phyloP scores from a whole-genome alignment of 2,888 invertebrate species.

The Lissonota sp. region DNA sequence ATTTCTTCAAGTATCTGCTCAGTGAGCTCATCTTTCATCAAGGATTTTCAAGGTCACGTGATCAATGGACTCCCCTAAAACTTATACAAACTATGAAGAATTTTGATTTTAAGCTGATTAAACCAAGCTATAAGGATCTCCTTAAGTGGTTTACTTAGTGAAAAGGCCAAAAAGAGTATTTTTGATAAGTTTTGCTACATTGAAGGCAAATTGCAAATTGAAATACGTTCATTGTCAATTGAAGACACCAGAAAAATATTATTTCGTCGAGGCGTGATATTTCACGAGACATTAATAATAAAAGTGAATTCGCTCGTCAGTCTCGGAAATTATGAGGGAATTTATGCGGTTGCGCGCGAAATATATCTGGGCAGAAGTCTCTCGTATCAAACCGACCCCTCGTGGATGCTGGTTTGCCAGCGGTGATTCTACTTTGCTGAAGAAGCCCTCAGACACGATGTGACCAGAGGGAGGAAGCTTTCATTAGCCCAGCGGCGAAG shows the following conservation, averaged over 20 bases:
- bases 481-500: constrained; percentile 52
- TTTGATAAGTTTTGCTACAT: no score
- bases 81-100: no score
- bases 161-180: no score
- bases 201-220: background rate
- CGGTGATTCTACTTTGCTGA: background rate
- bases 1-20: constrained; percentile 66
- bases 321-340: constrained; percentile 40
- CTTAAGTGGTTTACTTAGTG: no score
- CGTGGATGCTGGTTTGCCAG: constrained; percentile 11
- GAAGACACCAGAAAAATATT: constrained; percentile 39
- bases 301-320: constrained; percentile 39
- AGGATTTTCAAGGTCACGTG: no score
- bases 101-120: no score
- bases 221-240: background rate
- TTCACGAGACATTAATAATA: constrained; percentile 59
- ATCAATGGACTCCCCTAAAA: no score
- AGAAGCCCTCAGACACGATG: constrained; percentile 2
- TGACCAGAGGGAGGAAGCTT: constrained; percentile 41
- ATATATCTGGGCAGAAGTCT: constrained; percentile 34
- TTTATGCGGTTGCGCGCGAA: constrained; percentile 49
- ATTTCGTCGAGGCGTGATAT: constrained; percentile 25
- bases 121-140: no score
- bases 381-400: constrained; percentile 51
- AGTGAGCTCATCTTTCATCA: background rate